Base-by-base conservation (phyloP, 2,888 invertebrate species). In the Acrocera orbiculus region DNA sequence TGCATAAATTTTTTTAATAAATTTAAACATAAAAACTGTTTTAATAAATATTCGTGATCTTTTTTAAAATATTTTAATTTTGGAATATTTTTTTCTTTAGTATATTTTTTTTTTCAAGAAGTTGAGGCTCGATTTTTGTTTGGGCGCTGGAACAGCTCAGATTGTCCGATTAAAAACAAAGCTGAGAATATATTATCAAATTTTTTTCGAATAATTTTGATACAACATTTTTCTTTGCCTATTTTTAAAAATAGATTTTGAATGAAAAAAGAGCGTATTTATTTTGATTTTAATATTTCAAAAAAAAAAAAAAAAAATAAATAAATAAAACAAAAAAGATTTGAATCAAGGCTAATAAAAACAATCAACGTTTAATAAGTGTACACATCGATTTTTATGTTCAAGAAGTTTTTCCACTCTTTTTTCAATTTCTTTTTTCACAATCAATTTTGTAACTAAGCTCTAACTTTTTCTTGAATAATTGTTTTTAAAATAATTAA, bases 111-210 rank as follows among this genome's bases (percentile, higher is more conserved):
- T 37, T 46, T 48, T 53, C 61, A 61, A 61, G 61, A 61, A 61
- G 61, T 61, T 61, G 61, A 61, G 56, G 59, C 61, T 61, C 61
- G 61, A 61, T 61, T 61, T 61, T 61, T 61, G 61, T 61, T 58
- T 60, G 61, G 61, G 58, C 56, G 60, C 59, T 52, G 58, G 56
- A 56, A n/a, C n/a, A n/a, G n/a, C n/a, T n/a, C n/a, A n/a, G n/a
- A n/a, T n/a, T n/a, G n/a, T n/a, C n/a, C n/a, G n/a, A n/a, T n/a
- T n/a, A n/a, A n/a, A n/a, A n/a, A n/a, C n/a, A n/a, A n/a, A n/a
- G n/a, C n/a, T n/a, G n/a, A n/a, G n/a, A n/a, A n/a, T n/a, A n/a
- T n/a, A n/a, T n/a, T n/a, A n/a, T n/a, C n/a, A n/a, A n/a, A n/a
- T 29, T 16, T 17, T 16, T 28, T 37, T 33, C 19, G 20, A 27